A percentile compares a stretch with the other conserved stretches of the same genome.
Conservation (phyloP, 2,888 invertebrate genomes). For the Acanthococcus lagerstroemiae region DNA sequence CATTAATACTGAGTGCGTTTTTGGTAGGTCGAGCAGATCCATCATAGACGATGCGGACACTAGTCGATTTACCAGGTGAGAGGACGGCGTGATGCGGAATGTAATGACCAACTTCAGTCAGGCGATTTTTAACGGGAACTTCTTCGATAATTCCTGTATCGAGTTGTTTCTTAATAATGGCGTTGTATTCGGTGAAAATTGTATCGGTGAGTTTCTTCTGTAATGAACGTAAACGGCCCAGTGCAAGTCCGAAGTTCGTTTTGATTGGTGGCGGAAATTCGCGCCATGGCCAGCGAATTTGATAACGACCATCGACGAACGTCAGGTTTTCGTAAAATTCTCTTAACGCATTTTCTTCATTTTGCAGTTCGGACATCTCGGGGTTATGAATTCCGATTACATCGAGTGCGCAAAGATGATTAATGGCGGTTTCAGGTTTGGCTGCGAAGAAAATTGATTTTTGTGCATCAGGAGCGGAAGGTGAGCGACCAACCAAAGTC, state of each 20-base stretch:
- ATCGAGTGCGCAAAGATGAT: not conserved
- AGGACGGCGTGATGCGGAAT: not conserved
- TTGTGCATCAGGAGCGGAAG: not conserved
- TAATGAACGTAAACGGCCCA: not conserved
- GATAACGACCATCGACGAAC: not conserved
- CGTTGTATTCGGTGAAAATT: not conserved
- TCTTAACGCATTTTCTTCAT: not conserved
- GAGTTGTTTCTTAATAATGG: not conserved
- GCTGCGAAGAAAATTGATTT: not conserved
- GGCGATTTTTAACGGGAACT: not conserved
- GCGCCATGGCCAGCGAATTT: not conserved
- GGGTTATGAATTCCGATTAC: not conserved
- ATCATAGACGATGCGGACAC: not conserved
- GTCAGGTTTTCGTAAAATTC: not conserved
- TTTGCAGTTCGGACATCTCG: not conserved
- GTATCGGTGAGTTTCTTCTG: not conserved
- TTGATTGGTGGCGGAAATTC: not conserved
- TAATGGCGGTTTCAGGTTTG: not conserved
- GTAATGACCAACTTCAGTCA: not conserved
- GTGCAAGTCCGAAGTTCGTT: not conserved
- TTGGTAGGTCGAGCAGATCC: not conserved
- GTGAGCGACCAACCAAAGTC: not conserved
- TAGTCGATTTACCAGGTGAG: not conserved
- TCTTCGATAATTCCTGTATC: not conserved
- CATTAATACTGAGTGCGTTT: not conserved